Evolutionary conservation across 2,888 invertebrate species (phyloP), one percentile per base, ranked within the genome.

Genomic region (Euzetes globulus): DNA sequence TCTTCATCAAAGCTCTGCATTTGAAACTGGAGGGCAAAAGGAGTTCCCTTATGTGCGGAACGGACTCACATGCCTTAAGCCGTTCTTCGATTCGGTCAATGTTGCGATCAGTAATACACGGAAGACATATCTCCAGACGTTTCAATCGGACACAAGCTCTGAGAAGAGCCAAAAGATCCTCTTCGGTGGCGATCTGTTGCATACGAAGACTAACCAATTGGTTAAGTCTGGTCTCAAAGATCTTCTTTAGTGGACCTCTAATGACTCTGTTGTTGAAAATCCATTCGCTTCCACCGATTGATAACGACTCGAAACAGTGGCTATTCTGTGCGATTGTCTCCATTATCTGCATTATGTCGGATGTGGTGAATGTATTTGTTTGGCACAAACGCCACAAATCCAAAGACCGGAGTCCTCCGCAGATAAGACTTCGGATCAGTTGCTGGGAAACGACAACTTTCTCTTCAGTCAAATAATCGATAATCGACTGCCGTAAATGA

Each of bases 21-120:
- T 74, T 77, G 7, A 79, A 75, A 41, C 79, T 78, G 6, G 79
- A 78, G 11, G 79, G 79, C 17, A 79, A 37, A 15, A 71, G 55
- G 37, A 79, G 27, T 55, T 77, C 77, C 15, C 25, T 47, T 6
- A 76, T 17, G n/a, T 68, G 5, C 3, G n/a, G 11, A 19, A 68
- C 41, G 13, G 19, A 17, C n/a, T 68, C 41, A 29, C 41, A 68
- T 17, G 19, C 5, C 15, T 55, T 76, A 5, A 78, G 55, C 3
- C 52, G 55, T 0, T 71, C 55, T 37, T 63, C 68, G 13, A 68
- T 68, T 6, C 45, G 37, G 37, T 68, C 22, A n/a, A 79, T 74
- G 55, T 79, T 77, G 13, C 63, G 47, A 13, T 77, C 75, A n/a
- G 75, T 77, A 22, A 78, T n/a, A 17, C 79, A 79, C 15, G 79